A percentile compares a stretch with the other conserved stretches of the same genome.
phyloP scores from a whole-genome alignment of 2,113 vertebrate genomes.

The Hippocampus mohnikei region DNA sequence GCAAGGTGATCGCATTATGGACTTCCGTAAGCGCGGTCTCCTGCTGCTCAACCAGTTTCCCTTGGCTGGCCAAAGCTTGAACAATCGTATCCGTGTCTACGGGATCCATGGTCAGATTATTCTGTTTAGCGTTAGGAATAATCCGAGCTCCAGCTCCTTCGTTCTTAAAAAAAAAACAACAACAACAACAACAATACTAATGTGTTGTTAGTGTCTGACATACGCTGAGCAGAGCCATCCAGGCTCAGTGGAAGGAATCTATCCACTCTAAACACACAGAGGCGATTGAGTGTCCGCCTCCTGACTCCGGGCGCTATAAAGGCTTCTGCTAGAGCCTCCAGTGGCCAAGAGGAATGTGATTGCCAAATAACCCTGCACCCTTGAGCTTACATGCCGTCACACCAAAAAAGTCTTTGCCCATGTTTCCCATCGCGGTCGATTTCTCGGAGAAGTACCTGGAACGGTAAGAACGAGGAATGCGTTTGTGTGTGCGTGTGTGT shows the following conservation, averaged over 20 bases:
- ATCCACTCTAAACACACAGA: conserved; percentile 27
- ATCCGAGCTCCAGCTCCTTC: too few species aligned
- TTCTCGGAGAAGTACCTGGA: conserved; percentile 86
- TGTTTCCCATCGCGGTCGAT: conserved; percentile 79
- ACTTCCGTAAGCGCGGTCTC: too few species aligned
- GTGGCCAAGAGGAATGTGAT: conserved; percentile 70
- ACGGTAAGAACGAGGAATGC: conserved; percentile 73
- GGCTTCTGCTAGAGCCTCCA: conserved; percentile 48
- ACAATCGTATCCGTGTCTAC: too few species aligned
- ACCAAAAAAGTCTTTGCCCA: conserved; percentile 41
- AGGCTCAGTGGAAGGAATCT: conserved; percentile 41
- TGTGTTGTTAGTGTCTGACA: conserved; percentile 15
- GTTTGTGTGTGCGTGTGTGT: conserved; percentile 8
- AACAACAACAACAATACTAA: not conserved
- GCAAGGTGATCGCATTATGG: too few species aligned
- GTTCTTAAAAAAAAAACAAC: not conserved
- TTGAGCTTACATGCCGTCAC: conserved; percentile 53
- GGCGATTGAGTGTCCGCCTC: conserved; percentile 72
- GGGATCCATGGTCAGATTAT: too few species aligned
- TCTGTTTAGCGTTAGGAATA: too few species aligned
- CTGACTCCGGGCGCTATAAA: conserved; percentile 65
- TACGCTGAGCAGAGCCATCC: conserved; percentile 4
- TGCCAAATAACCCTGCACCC: conserved; percentile 54
- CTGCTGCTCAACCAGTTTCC: too few species aligned
- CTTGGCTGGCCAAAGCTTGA: too few species aligned